Conservation (phyloP, 2,113 vertebrate species). For the Pollimyrus isidori region DNA sequence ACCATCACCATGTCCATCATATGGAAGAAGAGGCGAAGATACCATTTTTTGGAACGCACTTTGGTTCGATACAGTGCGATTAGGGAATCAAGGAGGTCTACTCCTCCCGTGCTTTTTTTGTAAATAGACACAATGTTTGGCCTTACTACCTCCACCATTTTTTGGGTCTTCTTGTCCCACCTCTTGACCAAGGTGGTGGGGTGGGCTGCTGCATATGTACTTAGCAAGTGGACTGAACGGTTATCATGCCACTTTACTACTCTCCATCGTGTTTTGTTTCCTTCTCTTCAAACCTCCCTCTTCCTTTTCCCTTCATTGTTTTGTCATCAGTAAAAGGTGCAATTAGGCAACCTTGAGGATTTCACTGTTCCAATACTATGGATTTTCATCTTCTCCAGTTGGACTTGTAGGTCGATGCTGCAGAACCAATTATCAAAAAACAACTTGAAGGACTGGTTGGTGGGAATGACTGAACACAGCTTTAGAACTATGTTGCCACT, state of each 20-base stretch:
- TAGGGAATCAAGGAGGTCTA: slow-evolving; percentile 18
- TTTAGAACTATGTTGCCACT: slow-evolving; percentile 16
- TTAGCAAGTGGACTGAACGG: background rate
- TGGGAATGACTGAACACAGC: background rate
- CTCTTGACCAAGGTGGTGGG: background rate
- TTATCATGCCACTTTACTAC: slow-evolving; percentile 21
- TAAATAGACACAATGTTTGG: slow-evolving; percentile 1
- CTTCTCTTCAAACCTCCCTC: slow-evolving; percentile 22
- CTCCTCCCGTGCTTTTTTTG: slow-evolving; percentile 26
- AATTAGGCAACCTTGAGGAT: background rate
- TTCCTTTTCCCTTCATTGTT: slow-evolving; percentile 17
- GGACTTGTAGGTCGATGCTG: background rate
- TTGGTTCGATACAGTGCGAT: slow-evolving; percentile 14
- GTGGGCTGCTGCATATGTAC: slow-evolving; percentile 7
- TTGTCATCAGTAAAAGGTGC: background rate
- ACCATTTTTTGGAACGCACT: slow-evolving; percentile 17
- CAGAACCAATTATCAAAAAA: slow-evolving; percentile 23
- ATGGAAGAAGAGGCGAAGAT: background rate
- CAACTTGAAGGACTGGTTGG: slow-evolving; percentile 12
- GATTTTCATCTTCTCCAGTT: slow-evolving; percentile 7
- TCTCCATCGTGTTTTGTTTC: slow-evolving; percentile 1
- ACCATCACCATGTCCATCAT: slow-evolving; percentile 13
- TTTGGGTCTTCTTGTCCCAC: slow-evolving; percentile 16
- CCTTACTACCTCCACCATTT: slow-evolving; percentile 6
- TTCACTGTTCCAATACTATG: slow-evolving; percentile 21